Conservation (phyloP, 1,140 invertebrate species). For the Chironomus striatipennis region DNA sequence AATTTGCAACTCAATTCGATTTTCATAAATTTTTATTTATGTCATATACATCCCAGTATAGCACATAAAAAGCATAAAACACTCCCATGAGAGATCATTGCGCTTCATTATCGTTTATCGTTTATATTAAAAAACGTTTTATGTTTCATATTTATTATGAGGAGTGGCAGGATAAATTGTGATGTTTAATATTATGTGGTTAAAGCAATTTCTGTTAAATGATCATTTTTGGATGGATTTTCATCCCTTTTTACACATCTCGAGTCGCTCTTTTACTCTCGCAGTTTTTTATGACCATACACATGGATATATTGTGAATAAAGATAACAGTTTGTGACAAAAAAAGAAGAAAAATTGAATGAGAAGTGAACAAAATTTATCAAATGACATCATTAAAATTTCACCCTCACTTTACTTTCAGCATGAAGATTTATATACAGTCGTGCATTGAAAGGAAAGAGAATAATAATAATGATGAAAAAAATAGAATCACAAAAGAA, state of each 20-base stretch:
- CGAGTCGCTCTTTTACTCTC: too few relatives aligned
- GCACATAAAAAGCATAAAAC: slow-evolving; percentile 1
- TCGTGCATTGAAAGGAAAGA: neutral
- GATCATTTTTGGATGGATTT: neutral
- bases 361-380: neutral
- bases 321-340: neutral
- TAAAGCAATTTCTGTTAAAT: neutral
- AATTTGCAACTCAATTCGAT: slow-evolving; percentile 15
- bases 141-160: slow-evolving; percentile 20
- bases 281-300: neutral
- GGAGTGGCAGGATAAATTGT: neutral
- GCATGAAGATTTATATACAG: neutral
- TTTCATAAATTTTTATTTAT: slow-evolving; percentile 19
- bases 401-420: slow-evolving; percentile 1
- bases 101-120: slow-evolving; percentile 22
- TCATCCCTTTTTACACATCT: neutral
- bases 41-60: neutral
- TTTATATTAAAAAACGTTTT: slow-evolving; percentile 23
- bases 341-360: neutral
- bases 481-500: neutral
- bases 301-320: neutral
- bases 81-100: slow-evolving; percentile 14
- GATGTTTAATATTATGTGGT: neutral
- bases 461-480: neutral
- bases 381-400: slow-evolving; percentile 22